phyloP scores from a whole-genome alignment of 2,113 vertebrate species.

The Tachuris rubrigastra region DNA sequence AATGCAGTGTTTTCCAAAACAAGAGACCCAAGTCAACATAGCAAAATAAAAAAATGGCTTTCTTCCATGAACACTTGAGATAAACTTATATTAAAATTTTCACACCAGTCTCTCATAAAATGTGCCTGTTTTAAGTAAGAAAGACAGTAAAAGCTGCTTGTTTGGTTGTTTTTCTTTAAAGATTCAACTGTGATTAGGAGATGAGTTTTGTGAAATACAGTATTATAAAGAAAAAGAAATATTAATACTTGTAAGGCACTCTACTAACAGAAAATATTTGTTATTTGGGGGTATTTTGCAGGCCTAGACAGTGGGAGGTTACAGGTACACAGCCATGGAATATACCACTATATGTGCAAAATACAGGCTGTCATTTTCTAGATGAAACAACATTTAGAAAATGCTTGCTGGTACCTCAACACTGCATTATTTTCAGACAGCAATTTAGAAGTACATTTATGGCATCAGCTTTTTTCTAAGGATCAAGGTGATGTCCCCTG shows the following conservation, averaged over 20 bases:
- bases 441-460: neutral
- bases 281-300: neutral
- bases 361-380: neutral
- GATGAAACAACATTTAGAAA: neutral
- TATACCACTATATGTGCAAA: neutral
- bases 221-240: neutral
- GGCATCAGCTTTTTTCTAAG: neutral
- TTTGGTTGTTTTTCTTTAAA: neutral
- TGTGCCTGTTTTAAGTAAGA: neutral
- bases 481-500: neutral
- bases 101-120: neutral
- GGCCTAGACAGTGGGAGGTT: neutral
- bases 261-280: neutral
- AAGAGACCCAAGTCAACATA: neutral
- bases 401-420: neutral
- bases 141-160: neutral
- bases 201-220: neutral
- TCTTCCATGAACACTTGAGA: neutral
- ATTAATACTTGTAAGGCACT: neutral
- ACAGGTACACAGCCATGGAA: rapidly evolving
- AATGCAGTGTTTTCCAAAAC: neutral
- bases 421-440: neutral
- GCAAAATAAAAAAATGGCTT: neutral
- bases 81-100: neutral
- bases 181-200: neutral